Evolutionary conservation across 1,140 invertebrate species (phyloP).

Genomic region (Hetaerina americana): DNA sequence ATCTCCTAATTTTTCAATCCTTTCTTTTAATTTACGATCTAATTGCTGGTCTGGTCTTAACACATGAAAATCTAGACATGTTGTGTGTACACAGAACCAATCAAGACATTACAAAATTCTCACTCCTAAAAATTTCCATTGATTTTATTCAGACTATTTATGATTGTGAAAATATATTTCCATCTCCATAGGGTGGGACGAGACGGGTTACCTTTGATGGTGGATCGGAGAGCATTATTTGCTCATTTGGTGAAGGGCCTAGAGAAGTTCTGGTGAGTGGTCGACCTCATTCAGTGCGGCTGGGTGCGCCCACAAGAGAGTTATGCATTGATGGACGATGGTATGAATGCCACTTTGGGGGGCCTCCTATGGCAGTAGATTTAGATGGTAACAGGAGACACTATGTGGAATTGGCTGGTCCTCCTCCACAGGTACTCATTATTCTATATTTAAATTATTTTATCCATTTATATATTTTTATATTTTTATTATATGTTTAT

Average conservation of each 20-base stretch:
- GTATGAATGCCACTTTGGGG: conserved; percentile 86
- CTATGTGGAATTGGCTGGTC: conserved; percentile 67
- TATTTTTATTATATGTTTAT: background rate
- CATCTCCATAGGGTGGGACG: background rate
- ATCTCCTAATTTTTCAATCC: too few relatives aligned
- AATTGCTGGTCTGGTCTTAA: too few relatives aligned
- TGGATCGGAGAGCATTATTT: conserved; percentile 11
- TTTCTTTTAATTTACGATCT: too few relatives aligned
- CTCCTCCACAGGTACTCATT: conserved; percentile 50
- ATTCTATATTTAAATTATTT: background rate
- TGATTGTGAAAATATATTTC: too few relatives aligned
- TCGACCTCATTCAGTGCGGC: conserved; percentile 45
- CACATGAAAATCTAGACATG: too few relatives aligned
- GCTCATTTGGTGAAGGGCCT: conserved; percentile 17
- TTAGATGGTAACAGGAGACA: conserved; percentile 64
- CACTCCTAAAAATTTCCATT: too few relatives aligned
- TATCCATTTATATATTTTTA: background rate
- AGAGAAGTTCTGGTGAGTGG: background rate
- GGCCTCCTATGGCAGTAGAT: conserved; percentile 68
- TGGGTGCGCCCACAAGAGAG: conserved; percentile 85
- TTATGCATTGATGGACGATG: conserved; percentile 74
- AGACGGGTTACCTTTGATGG: conserved; percentile 13
- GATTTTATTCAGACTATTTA: too few relatives aligned
- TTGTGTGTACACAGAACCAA: too few relatives aligned
- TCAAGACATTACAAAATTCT: too few relatives aligned